Conservation (phyloP, 2,797 vertebrate species). For the Chiloscyllium punctatum region DNA sequence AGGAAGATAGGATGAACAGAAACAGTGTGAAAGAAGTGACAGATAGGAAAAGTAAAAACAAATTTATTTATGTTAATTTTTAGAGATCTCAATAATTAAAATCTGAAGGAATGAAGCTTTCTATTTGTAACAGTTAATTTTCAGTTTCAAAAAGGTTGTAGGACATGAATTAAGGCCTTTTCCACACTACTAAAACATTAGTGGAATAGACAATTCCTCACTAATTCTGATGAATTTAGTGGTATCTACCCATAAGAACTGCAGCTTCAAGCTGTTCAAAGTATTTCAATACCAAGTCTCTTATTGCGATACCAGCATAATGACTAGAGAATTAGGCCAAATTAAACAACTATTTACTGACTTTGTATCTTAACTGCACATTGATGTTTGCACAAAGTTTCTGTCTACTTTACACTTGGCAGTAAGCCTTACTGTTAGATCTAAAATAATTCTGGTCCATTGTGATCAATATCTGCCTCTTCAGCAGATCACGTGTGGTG, state of each 20-base stretch:
- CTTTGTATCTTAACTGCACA: neutral
- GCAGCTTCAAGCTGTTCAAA: neutral
- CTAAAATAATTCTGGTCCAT: neutral
- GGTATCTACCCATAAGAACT: neutral
- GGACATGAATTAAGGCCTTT: neutral
- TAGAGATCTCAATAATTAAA: neutral
- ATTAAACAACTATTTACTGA: neutral
- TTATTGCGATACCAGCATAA: neutral
- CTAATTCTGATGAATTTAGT: neutral
- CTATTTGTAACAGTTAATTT: neutral
- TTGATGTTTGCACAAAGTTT: neutral
- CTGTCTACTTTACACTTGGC: neutral
- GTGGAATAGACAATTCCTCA: neutral
- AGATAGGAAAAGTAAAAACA: neutral
- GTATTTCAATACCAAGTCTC: neutral
- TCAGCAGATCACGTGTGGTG: neutral
- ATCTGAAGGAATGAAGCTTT: neutral
- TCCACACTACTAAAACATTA: neutral
- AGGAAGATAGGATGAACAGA: neutral
- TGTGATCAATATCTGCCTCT: neutral
- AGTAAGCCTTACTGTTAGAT: neutral
- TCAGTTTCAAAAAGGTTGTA: neutral
- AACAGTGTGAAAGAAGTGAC: neutral
- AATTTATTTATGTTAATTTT: neutral
- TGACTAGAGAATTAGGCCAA: neutral